phyloP scores from a whole-genome alignment of 2,113 vertebrate species.

The Steatornis caripensis region DNA sequence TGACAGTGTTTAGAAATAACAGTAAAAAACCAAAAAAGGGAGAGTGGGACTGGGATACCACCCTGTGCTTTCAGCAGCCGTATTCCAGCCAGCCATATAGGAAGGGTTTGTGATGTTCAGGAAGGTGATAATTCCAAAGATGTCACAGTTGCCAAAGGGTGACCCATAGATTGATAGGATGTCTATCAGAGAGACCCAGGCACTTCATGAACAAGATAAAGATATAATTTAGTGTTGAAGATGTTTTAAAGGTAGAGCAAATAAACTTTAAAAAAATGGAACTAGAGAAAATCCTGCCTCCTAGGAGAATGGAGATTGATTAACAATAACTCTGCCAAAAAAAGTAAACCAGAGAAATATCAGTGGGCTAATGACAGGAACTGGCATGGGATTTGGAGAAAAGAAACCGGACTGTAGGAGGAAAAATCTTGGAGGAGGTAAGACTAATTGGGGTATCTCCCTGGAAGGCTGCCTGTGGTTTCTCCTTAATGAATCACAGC shows the following conservation, averaged over 20 bases:
- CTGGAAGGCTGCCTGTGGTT: neutral
- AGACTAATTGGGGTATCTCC: neutral
- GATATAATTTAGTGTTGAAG: neutral
- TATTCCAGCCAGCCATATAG: neutral
- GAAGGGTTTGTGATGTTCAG: neutral
- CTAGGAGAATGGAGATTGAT: fast-evolving
- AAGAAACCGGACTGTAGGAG: neutral
- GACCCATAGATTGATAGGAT: neutral
- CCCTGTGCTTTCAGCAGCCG: neutral
- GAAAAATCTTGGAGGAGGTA: neutral
- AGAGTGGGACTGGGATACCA: neutral
- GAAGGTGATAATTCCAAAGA: neutral
- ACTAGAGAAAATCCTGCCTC: neutral
- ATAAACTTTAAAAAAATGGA: neutral
- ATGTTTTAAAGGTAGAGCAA: neutral
- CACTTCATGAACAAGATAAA: neutral
- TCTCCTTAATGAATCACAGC: neutral
- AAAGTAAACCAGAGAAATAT: neutral
- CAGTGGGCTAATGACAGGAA: neutral
- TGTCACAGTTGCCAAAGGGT: neutral
- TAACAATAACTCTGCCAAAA: neutral
- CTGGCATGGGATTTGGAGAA: neutral
- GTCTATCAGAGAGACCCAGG: neutral
- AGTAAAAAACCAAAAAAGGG: neutral
- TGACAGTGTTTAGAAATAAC: neutral